Conservation (phyloP, 2,797 vertebrate genomes). For the Pelodytes ibericus region DNA sequence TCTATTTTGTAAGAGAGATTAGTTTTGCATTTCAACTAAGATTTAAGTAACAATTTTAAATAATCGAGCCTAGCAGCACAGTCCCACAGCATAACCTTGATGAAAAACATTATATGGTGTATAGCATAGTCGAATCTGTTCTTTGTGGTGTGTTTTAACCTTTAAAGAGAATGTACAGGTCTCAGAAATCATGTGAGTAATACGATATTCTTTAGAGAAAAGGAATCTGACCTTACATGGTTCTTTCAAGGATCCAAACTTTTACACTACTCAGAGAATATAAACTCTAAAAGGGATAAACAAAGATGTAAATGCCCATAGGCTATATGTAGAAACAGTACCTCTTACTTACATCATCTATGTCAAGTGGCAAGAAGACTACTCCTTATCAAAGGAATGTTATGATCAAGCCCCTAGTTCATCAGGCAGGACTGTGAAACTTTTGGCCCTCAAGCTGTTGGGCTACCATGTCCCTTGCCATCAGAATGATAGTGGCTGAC, state of each 20-base stretch:
- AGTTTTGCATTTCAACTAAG: too few relatives aligned
- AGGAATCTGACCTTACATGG: constrained; percentile 36
- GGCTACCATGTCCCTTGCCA: background rate
- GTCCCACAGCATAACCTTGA: background rate
- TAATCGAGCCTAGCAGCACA: too few relatives aligned
- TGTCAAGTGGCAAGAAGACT: constrained; percentile 36
- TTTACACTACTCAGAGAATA: constrained; percentile 25
- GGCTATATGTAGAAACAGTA: constrained; percentile 37
- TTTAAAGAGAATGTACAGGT: constrained; percentile 4
- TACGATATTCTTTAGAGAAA: constrained; percentile 23
- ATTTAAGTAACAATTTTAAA: too few relatives aligned
- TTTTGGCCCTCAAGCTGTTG: background rate
- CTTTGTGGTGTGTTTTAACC: background rate
- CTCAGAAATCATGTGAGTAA: constrained; percentile 19
- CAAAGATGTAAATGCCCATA: constrained; percentile 23
- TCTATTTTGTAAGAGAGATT: too few relatives aligned
- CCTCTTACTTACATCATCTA: constrained; percentile 19
- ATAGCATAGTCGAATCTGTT: background rate
- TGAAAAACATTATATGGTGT: background rate
- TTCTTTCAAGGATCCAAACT: constrained; percentile 29
- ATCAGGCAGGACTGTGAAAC: background rate
- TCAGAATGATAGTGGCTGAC: background rate
- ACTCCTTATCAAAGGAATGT: constrained; percentile 34
- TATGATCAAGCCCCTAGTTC: constrained; percentile 15
- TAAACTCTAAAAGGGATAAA: constrained; percentile 19